phyloP scores from a whole-genome alignment of 2,113 vertebrate genomes.

The Cololabis saira region DNA sequence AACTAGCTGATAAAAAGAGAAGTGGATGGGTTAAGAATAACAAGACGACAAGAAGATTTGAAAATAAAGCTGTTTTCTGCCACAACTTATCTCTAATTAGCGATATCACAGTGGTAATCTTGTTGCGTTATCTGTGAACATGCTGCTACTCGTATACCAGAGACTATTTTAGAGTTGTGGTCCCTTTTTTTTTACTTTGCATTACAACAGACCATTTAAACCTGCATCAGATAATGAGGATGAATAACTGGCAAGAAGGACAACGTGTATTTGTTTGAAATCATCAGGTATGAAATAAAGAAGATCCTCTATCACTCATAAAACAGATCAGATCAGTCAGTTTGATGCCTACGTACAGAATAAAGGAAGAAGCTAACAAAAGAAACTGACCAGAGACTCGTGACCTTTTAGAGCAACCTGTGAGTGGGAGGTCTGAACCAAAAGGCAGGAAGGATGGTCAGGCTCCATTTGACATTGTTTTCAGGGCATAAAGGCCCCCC shows the following conservation, averaged over 20 bases:
- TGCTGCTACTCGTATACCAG: constrained; percentile 13
- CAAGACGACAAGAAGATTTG: constrained; percentile 55
- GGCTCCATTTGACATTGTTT: constrained; percentile 61
- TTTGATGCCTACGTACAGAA: constrained; percentile 9
- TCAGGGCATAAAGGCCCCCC: constrained; percentile 38
- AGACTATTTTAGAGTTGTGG: background rate
- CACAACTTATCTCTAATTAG: constrained; percentile 41
- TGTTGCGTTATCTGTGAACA: constrained; percentile 51
- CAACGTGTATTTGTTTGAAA: background rate
- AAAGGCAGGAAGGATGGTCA: constrained; percentile 53
- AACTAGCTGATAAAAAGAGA: constrained; percentile 58
- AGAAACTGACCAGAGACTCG: constrained; percentile 11
- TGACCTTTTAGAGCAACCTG: constrained; percentile 64
- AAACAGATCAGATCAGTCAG: constrained; percentile 15
- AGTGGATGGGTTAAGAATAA: constrained; percentile 60
- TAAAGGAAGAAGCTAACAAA: constrained; percentile 48
- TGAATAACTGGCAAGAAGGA: fast-evolving
- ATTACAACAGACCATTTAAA: background rate
- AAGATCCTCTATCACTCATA: constrained; percentile 2
- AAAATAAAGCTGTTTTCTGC: constrained; percentile 26
- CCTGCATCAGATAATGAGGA: background rate
- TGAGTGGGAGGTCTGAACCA: constrained; percentile 60
- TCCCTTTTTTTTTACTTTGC: constrained; percentile 5
- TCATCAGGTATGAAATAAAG: background rate
- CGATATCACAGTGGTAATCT: constrained; percentile 42